Percentiles rank a stretch among this genome's conserved stretches.
These are phyloP conservation scores for Acromyrmex charruanus DNA, from an alignment of 1,140 invertebrate genomes.

Conservation along the genomic window DNA sequence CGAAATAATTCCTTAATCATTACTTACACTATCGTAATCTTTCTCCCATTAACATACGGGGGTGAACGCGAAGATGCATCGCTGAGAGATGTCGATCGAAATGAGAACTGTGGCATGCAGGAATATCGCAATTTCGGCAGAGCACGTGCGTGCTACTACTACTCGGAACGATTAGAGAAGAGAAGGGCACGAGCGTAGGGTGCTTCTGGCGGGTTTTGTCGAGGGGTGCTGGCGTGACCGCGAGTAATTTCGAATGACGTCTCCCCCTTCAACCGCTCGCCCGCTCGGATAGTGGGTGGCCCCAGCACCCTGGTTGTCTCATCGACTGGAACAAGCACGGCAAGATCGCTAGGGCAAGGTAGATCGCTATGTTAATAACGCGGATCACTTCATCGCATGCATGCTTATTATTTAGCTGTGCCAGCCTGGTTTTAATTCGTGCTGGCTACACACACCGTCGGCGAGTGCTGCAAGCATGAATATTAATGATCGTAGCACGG, in stretches of 20 bases:
- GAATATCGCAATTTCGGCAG: conserved; percentile 40
- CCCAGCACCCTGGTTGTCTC: conserved; percentile 56
- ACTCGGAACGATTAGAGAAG: background rate
- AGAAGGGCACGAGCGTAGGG: background rate
- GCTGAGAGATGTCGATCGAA: conserved; percentile 9
- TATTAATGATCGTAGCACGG: conserved; percentile 77
- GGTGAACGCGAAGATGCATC: background rate
- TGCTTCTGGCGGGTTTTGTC: conserved; percentile 19
- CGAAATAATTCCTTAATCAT: background rate
- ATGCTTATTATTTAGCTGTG: conserved; percentile 80
- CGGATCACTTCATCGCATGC: conserved; percentile 84
- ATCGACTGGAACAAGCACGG: conserved; percentile 64
- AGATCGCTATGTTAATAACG: conserved; percentile 86
- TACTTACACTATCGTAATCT: background rate
- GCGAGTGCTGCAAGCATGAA: conserved; percentile 72
- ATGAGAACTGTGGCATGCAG: background rate
- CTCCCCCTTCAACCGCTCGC: conserved; percentile 65
- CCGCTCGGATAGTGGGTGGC: conserved; percentile 59
- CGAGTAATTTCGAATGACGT: conserved; percentile 80
- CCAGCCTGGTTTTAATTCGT: conserved; percentile 77
- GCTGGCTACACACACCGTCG: conserved; percentile 44
- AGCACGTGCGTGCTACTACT: background rate
- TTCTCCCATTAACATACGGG: background rate
- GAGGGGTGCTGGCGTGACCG: conserved; percentile 79
- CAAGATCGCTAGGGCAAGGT: conserved; percentile 80